A percentile compares a stretch with the other conserved stretches of the same genome.
Evolutionary conservation across 2,113 vertebrate genomes (phyloP).

Genomic region (Oceanites oceanicus): DNA sequence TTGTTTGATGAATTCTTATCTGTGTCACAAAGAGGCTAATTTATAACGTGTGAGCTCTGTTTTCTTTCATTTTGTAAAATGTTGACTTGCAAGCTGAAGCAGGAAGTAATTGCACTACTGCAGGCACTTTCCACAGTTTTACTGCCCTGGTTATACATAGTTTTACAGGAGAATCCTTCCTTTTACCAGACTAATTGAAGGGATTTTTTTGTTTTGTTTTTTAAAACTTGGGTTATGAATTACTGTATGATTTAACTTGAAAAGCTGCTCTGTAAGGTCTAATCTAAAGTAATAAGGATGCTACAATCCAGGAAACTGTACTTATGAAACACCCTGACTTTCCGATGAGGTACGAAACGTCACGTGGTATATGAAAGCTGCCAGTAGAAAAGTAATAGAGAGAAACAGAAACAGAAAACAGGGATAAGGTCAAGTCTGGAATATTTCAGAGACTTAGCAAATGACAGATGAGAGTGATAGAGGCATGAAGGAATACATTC

Average conservation of each 20-base stretch:
- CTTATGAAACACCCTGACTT: conserved; percentile 35
- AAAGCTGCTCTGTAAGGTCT: not conserved
- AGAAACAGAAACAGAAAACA: conserved; percentile 48
- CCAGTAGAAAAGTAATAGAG: conserved; percentile 10
- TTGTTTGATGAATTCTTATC: not conserved
- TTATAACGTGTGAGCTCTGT: not conserved
- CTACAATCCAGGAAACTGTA: conserved; percentile 15
- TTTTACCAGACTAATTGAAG: not conserved
- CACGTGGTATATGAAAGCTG: not conserved
- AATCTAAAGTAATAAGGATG: conserved; percentile 23
- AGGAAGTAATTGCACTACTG: not conserved
- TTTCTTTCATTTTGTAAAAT: not conserved
- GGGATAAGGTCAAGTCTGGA: conserved; percentile 49
- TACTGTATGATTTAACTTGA: not conserved
- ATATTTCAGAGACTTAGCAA: conserved; percentile 46
- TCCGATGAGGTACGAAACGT: not conserved
- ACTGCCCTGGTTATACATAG: not conserved
- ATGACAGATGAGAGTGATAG: conserved; percentile 13
- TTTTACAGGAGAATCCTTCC: not conserved
- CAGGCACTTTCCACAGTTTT: not conserved
- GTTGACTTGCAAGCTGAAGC: not conserved
- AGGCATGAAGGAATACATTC: conserved; percentile 13
- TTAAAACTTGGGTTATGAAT: not conserved
- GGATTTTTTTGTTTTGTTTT: not conserved
- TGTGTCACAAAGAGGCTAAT: not conserved